Evolutionary conservation across 1,140 invertebrate species (phyloP).

Genomic region (Brachionus rotundiformis): DNA sequence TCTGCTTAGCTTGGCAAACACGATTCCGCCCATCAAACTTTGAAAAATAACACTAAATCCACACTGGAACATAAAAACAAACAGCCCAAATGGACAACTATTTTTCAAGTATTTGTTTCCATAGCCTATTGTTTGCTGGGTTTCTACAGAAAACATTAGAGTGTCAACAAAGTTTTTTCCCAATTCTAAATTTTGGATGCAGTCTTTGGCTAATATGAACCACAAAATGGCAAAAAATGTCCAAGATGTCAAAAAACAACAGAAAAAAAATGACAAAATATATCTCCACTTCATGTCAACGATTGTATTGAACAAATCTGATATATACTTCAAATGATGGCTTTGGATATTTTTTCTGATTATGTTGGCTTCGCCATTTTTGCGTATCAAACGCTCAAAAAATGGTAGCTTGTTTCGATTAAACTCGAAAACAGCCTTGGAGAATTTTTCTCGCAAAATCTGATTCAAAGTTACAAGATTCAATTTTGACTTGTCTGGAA

Average conservation of each 20-base stretch:
- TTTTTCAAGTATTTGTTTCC: slow-evolving; percentile 65
- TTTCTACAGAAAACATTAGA: slow-evolving; percentile 35
- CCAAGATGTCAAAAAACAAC: slow-evolving; percentile 60
- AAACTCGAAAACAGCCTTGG: slow-evolving; percentile 22
- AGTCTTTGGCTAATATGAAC: background rate
- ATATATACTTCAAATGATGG: slow-evolving; percentile 65
- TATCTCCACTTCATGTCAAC: slow-evolving; percentile 68
- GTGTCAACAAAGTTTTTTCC: background rate
- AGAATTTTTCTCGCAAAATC: background rate
- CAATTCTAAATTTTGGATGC: background rate
- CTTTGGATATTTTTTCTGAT: slow-evolving; percentile 65
- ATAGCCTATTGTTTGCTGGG: slow-evolving; percentile 44
- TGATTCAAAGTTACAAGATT: background rate
- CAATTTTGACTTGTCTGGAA: background rate
- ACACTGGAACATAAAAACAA: slow-evolving; percentile 59
- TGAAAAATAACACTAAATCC: slow-evolving; percentile 64
- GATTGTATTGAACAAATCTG: slow-evolving; percentile 76
- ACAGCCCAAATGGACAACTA: slow-evolving; percentile 57
- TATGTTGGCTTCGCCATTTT: background rate
- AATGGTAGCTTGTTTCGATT: background rate
- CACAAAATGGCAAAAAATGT: slow-evolving; percentile 25
- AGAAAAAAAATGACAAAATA: slow-evolving; percentile 64
- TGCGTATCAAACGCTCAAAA: slow-evolving; percentile 11
- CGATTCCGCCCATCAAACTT: slow-evolving; percentile 58
- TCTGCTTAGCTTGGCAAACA: slow-evolving; percentile 59